Evolutionary conservation across 2,113 vertebrate genomes (phyloP), one percentile per base, ranked within the genome.

Genomic region (Phocoena phocoena): DNA sequence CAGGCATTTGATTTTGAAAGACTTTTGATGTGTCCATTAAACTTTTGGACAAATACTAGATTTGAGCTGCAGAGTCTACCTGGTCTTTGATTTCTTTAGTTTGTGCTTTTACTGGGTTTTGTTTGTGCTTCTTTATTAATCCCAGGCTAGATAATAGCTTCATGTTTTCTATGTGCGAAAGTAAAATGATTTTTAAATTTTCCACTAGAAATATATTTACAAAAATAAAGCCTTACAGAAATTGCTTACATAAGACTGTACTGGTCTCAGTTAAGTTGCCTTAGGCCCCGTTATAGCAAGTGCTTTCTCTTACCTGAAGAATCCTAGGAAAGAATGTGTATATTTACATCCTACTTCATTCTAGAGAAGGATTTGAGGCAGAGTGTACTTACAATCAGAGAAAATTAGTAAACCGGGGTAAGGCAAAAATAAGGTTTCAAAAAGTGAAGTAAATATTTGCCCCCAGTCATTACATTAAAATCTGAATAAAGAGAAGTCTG

Each of bases 81-180:
- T 97, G 28, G 71, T 83, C 63, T 96, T 95, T 90, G 65, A 33
- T 63, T 41, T 73, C 86, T 96, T 97, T 55, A 88, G 65, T 90
- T 83, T 96, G 79, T 76, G n/a, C 38, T 79, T 94, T 81, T 80
- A 28, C 70, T 68, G 88, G 12, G 17, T 68, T 93, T 92, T 63
- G 26, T 85, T 94, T 92, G 55, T 83, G 62, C 41, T 94, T 86
- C 70, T 90, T 97, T 80, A 96, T 88, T 97, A 96, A 93, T 83
- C 58, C 5, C 12, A 73, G 68, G 44, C 18, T 89, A 96, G 55
- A 95, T 76, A 86, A 70, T 74, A 79, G 26, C 53, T 89, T 95
- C 36, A 14, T 93, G 21, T 82, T 98, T 97, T 96, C 67, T 95
- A 68, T 74, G 13, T 89, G 73, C 74, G 79, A 86, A 77, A 96